Evolutionary conservation across 2,888 invertebrate species (phyloP).

Genomic region (Meghimatium bilineatum): DNA sequence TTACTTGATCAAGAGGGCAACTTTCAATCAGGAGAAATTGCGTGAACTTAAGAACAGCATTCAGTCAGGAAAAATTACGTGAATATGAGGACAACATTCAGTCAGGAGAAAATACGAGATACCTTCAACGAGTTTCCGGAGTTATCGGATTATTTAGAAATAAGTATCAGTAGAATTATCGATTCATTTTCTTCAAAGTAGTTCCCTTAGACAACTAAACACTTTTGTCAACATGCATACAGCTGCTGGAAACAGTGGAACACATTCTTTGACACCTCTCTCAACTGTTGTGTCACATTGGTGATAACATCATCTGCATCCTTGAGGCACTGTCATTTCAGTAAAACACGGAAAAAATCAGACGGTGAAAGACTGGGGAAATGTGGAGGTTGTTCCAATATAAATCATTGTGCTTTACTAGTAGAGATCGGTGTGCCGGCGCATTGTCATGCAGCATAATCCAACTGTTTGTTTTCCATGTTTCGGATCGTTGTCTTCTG

Average conservation of each 20-base stretch:
- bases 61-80: no score
- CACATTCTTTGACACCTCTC: not conserved
- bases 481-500: no score
- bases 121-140: not conserved
- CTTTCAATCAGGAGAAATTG: no score
- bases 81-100: no score
- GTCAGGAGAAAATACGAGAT: not conserved
- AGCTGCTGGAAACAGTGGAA: no score
- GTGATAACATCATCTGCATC: no score
- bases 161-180: not conserved
- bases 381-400: not conserved
- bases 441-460: no score
- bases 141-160: not conserved
- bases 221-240: no score
- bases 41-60: no score
- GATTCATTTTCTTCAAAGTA: not conserved
- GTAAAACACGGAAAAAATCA: not conserved
- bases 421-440: conserved; percentile 6
- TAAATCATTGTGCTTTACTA: not conserved
- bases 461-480: no score
- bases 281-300: no score
- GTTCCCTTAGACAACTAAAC: not conserved
- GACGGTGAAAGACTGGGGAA: not conserved
- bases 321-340: not conserved
- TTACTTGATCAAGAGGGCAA: no score